Base-by-base conservation (phyloP, 1,140 invertebrate species). In the Agrypnia vestita region DNA sequence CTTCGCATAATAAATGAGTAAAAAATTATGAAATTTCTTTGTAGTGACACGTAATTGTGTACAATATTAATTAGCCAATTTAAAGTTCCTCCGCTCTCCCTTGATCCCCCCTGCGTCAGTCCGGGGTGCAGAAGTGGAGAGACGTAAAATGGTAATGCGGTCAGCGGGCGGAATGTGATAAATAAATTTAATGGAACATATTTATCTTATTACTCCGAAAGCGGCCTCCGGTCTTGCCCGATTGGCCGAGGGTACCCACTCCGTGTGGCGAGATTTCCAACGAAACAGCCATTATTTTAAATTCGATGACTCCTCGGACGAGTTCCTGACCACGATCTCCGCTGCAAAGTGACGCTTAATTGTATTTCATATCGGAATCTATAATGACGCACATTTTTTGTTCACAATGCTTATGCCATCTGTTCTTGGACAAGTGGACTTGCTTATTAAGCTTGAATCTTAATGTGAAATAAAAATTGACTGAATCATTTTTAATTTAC, bases 91-190 rank as follows among this genome's bases (percentile, higher is more conserved):
- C 6, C 25, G 6, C 25, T 35, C 25, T 35, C 25, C 25, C 25
- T 35, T 6, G 25, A 35, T 35, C 25, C 25, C 25, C 25, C 25
- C 1, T 35, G 1, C 25, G 6, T 6, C 25, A 35, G 25, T 35
- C 25, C 11, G 8, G n/a, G 11, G 49, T 25, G 10, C 19, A 25
- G 25, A 19, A 21, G 9, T 44, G 25, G 13, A 64, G 61, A 64
- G 19, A 64, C 61, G 61, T 43, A 43, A 78, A 78, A 55, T 78
- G 74, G 15, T 76, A 77, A 67, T 77, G 61, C 61, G 62, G 72
- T 61, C 81, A 53, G 71, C 71, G 71, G 71, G 15, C 55, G 56
- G 77, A 82, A 82, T 82, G 81, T 79, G 77, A 82, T 75, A 76
- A 82, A 77, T 79, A 77, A 77, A 76, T 77, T 79, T 77, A 82